These are phyloP conservation scores for Microctonus brassicae DNA, from an alignment of 2,888 invertebrate genomes.

Conservation along the genomic window DNA sequence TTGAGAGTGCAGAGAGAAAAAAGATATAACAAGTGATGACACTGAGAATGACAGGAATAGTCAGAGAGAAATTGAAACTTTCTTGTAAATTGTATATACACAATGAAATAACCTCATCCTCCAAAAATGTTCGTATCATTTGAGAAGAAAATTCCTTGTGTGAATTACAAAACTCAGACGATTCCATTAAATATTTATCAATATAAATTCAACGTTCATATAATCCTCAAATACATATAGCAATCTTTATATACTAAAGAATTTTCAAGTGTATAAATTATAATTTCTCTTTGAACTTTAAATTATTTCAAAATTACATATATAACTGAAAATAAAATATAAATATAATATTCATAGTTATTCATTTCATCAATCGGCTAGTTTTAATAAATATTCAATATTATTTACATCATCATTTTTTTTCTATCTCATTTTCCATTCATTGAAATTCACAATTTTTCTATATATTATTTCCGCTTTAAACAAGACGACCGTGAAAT, in stretches of 20 bases:
- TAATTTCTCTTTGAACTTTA: constrained; percentile 49
- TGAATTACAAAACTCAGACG: constrained; percentile 40
- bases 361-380: not conserved
- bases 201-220: not conserved
- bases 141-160: constrained; percentile 44
- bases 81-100: not conserved
- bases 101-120: not conserved
- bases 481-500: not conserved
- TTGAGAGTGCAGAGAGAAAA: not conserved
- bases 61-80: too few relatives aligned
- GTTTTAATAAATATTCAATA: not conserved
- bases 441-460: not conserved
- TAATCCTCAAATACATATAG: not conserved
- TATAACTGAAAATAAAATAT: not conserved
- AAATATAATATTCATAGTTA: not conserved
- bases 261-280: constrained; percentile 44
- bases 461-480: not conserved
- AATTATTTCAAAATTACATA: constrained; percentile 33
- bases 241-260: constrained; percentile 41
- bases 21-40: too few relatives aligned
- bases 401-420: not conserved
- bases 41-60: not conserved
- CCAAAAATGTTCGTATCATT: constrained; percentile 22
- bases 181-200: constrained; percentile 43
- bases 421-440: not conserved